phyloP scores from a whole-genome alignment of 1,140 invertebrate genomes.

The Choristoneura fumiferana region DNA sequence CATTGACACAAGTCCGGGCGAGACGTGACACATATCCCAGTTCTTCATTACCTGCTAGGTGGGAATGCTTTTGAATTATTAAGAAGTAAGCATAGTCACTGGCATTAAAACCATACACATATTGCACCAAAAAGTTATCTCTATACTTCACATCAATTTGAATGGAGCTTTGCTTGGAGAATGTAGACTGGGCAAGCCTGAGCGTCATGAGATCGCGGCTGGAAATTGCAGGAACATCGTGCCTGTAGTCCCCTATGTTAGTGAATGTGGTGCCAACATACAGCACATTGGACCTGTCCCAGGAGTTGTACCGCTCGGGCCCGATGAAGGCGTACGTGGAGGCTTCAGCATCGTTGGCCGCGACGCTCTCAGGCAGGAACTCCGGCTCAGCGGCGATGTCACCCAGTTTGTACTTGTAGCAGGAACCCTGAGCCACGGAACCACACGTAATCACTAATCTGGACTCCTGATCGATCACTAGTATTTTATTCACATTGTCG shows the following conservation, averaged over 20 bases:
- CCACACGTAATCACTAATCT: conserved; percentile 92
- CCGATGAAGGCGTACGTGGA: conserved; percentile 97
- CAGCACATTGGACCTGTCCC: conserved; percentile 88
- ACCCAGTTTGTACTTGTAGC: conserved; percentile 89
- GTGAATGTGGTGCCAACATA: conserved; percentile 98
- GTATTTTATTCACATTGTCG: conserved; percentile 95
- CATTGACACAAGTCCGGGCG: conserved; percentile 94
- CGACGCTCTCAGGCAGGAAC: conserved; percentile 89
- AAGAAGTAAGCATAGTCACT: conserved; percentile 97
- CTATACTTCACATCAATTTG: conserved; percentile 96
- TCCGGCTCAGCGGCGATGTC: conserved; percentile 88
- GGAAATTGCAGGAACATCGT: conserved; percentile 95
- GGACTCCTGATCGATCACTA: conserved; percentile 91
- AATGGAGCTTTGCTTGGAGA: conserved; percentile 92
- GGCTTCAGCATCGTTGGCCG: conserved; percentile 93
- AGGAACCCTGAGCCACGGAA: conserved; percentile 92
- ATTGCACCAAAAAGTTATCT: conserved; percentile 96
- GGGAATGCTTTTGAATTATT: conserved; percentile 95
- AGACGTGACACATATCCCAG: conserved; percentile 93
- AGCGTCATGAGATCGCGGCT: conserved; percentile 89
- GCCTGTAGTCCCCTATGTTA: conserved; percentile 93
- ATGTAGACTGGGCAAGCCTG: conserved; percentile 89
- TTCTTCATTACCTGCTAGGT: conserved; percentile 92
- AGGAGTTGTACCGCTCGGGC: conserved; percentile 89
- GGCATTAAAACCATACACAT: conserved; percentile 97